Percentiles rank a stretch among this genome's conserved stretches.
phyloP scores from a whole-genome alignment of 2,113 vertebrate genomes.

The Xiphorhynchus elegans region DNA sequence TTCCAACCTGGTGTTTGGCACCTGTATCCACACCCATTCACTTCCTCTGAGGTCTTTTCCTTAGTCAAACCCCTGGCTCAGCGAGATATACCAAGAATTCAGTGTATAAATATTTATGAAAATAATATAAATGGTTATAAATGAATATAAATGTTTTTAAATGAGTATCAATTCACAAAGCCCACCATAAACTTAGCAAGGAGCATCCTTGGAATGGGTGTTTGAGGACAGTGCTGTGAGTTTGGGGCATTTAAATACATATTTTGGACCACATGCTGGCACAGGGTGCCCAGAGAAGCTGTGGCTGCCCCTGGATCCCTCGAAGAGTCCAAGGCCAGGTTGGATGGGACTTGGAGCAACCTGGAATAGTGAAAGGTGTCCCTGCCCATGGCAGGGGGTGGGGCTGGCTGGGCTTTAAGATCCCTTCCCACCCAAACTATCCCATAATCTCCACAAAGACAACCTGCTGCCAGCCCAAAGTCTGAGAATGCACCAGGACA shows the following conservation, averaged over 20 bases:
- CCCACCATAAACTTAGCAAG: accelerated
- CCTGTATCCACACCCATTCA: background rate
- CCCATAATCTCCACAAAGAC: background rate
- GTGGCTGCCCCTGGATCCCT: background rate
- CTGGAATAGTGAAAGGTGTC: background rate
- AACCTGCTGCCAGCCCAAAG: background rate
- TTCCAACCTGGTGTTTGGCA: too few relatives aligned
- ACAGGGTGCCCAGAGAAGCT: background rate
- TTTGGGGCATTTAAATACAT: accelerated
- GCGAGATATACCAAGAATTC: background rate
- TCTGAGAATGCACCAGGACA: background rate
- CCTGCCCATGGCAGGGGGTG: background rate
- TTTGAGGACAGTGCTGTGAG: background rate
- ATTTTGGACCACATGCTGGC: background rate
- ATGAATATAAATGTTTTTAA: too few relatives aligned
- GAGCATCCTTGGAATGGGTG: background rate
- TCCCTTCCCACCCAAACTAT: background rate
- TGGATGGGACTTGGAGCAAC: background rate
- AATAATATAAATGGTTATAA: background rate
- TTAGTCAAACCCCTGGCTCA: background rate
- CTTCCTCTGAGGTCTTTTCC: background rate
- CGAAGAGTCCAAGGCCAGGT: background rate
- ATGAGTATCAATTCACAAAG: accelerated
- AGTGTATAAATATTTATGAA: background rate
- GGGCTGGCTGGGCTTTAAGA: background rate